Percentiles rank a stretch among this genome's conserved stretches.
These are phyloP conservation scores for Lottia scabra DNA, from an alignment of 2,888 invertebrate species.

Conservation along the genomic window DNA sequence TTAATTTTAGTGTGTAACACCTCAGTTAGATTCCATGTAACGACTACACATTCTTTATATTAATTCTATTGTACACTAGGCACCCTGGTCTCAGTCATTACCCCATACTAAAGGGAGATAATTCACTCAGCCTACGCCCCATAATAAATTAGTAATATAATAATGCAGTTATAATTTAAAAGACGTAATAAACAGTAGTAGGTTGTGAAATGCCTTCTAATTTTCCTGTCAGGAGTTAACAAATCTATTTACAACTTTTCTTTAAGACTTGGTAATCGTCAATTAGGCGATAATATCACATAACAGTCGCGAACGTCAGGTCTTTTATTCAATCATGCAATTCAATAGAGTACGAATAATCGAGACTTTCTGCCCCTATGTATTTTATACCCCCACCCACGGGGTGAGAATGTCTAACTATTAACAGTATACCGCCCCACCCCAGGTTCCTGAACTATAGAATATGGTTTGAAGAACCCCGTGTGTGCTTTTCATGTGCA, in stretches of 20 bases:
- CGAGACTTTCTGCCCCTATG: neutral
- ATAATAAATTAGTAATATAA: too few relatives aligned
- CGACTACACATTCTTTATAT: too few relatives aligned
- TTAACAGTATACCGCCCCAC: neutral
- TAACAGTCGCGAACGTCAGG: neutral
- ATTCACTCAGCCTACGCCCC: too few relatives aligned
- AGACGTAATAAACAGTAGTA: constrained; percentile 1
- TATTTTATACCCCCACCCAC: neutral
- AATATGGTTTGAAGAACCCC: neutral
- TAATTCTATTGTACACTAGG: too few relatives aligned
- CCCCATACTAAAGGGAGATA: too few relatives aligned
- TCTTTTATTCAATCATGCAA: too few relatives aligned
- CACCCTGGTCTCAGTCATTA: too few relatives aligned
- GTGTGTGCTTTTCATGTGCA: too few relatives aligned
- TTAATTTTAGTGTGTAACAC: too few relatives aligned
- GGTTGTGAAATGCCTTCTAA: neutral
- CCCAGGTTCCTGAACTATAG: neutral
- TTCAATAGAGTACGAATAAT: too few relatives aligned
- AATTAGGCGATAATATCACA: constrained; percentile 1
- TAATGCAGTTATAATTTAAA: too few relatives aligned
- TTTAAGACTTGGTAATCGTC: neutral
- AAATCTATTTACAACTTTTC: constrained; percentile 1
- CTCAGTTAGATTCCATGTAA: too few relatives aligned
- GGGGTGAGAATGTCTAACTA: neutral
- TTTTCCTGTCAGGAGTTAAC: neutral